Evolutionary conservation across 2,888 invertebrate species (phyloP).

Genomic region (Oscheius sp.): DNA sequence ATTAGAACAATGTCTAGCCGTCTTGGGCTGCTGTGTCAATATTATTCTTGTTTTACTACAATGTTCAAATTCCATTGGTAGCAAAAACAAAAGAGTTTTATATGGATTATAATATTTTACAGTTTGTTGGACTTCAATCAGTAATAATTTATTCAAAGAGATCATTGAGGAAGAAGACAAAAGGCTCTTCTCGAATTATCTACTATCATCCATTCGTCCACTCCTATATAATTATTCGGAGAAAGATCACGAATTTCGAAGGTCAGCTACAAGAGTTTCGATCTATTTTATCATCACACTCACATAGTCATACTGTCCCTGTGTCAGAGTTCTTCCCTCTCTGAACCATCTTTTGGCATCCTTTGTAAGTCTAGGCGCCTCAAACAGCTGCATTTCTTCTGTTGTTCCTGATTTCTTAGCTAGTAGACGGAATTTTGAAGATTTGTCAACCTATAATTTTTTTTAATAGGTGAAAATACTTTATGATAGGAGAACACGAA

Average conservation of each 20-base stretch:
- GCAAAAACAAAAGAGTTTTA: too few relatives aligned
- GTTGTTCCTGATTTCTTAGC: constrained; percentile 41
- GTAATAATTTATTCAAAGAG: constrained; percentile 11
- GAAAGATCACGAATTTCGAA: constrained; percentile 60
- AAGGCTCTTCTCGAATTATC: constrained; percentile 53
- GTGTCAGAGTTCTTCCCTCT: constrained; percentile 52
- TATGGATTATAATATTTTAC: too few relatives aligned
- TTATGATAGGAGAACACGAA: constrained; percentile 68
- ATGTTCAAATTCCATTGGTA: too few relatives aligned
- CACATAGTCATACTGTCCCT: constrained; percentile 63
- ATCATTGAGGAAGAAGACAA: constrained; percentile 36
- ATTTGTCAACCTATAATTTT: constrained; percentile 42
- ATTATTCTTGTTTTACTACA: too few relatives aligned
- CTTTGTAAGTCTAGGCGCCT: constrained; percentile 40
- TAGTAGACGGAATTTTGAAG: constrained; percentile 45
- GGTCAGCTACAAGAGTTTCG: constrained; percentile 49
- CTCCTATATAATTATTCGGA: constrained; percentile 57
- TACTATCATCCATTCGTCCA: constrained; percentile 63
- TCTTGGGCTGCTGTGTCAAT: not conserved
- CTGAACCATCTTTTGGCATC: constrained; percentile 64
- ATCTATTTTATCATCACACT: not conserved
- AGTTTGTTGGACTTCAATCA: too few relatives aligned
- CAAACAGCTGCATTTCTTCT: constrained; percentile 50
- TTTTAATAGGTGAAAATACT: constrained; percentile 25
- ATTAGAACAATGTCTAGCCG: too few relatives aligned